Percentiles rank a stretch among this genome's conserved stretches.
Evolutionary conservation across 2,888 invertebrate genomes (phyloP).

Genomic region (Trachelus tabidus): DNA sequence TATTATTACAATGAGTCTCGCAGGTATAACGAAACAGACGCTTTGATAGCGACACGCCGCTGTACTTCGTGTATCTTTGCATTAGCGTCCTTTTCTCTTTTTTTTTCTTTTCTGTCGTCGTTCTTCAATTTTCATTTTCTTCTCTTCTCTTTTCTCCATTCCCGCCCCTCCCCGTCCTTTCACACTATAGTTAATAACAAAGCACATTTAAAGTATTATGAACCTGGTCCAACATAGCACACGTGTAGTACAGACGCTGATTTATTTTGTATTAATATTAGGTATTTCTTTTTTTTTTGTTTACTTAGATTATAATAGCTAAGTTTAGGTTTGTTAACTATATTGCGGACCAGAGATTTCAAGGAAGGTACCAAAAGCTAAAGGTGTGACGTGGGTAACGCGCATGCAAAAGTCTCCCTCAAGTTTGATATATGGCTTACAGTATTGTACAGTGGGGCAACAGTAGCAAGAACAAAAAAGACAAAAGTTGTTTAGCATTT

Average conservation of each 20-base stretch:
- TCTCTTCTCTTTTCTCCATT: neutral
- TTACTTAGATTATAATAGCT: conserved; percentile 49
- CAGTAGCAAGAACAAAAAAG: neutral
- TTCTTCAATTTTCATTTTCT: neutral
- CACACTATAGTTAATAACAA: conserved; percentile 38
- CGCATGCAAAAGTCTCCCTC: neutral
- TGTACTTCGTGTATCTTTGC: neutral
- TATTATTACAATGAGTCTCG: neutral
- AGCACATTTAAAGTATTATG: conserved; percentile 48
- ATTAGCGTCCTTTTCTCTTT: neutral
- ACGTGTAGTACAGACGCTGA: conserved; percentile 53
- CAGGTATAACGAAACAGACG: neutral
- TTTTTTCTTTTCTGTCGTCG: too few relatives aligned
- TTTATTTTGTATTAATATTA: conserved; percentile 45
- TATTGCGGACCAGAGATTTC: conserved; percentile 43
- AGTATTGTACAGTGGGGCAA: neutral
- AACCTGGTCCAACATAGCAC: conserved; percentile 56
- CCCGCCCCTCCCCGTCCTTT: neutral
- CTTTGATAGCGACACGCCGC: neutral
- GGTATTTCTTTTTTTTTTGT: conserved; percentile 33
- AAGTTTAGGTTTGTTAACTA: conserved; percentile 42
- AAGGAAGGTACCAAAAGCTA: conserved; percentile 31
- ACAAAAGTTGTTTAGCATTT: neutral
- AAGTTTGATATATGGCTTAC: neutral
- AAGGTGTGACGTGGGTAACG: neutral